Evolutionary conservation across 2,888 invertebrate genomes (phyloP).

Genomic region (Metopia argyrocephala): DNA sequence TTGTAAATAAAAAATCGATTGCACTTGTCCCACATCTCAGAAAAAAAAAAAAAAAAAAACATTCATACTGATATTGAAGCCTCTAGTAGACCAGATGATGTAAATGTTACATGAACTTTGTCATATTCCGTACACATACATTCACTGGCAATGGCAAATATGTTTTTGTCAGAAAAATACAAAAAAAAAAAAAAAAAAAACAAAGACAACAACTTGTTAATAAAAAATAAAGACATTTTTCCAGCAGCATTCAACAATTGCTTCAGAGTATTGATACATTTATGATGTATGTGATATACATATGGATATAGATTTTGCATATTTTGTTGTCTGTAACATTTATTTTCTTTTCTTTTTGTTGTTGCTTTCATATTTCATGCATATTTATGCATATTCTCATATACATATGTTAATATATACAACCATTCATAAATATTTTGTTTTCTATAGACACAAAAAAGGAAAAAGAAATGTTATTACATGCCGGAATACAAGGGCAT

Average conservation of each 20-base stretch:
- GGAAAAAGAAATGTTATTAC: slow-evolving; percentile 3
- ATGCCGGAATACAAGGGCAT: slow-evolving; percentile 43
- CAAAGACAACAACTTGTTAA: neutral
- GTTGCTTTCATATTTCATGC: slow-evolving; percentile 20
- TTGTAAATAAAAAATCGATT: slow-evolving; percentile 53
- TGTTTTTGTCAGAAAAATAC: slow-evolving; percentile 52
- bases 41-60: too few relatives aligned
- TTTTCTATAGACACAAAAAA: neutral
- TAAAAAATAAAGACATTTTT: neutral
- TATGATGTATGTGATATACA: slow-evolving; percentile 50
- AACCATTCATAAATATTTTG: slow-evolving; percentile 26
- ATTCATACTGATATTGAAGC: slow-evolving; percentile 21
- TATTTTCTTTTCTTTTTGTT: neutral
- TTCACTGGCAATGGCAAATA: slow-evolving; percentile 60
- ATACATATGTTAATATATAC: neutral
- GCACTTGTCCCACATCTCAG: slow-evolving; percentile 54
- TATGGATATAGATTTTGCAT: slow-evolving; percentile 57
- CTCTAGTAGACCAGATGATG: neutral
- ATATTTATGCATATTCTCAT: slow-evolving; percentile 33
- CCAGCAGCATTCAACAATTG: slow-evolving; percentile 14
- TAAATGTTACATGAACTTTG: slow-evolving; percentile 56
- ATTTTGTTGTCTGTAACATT: slow-evolving; percentile 18
- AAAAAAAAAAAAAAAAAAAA: neutral
- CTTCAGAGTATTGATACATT: slow-evolving; percentile 51
- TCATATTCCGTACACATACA: neutral